phyloP scores from a whole-genome alignment of 2,797 vertebrate species.

The Molossus alvarezi region DNA sequence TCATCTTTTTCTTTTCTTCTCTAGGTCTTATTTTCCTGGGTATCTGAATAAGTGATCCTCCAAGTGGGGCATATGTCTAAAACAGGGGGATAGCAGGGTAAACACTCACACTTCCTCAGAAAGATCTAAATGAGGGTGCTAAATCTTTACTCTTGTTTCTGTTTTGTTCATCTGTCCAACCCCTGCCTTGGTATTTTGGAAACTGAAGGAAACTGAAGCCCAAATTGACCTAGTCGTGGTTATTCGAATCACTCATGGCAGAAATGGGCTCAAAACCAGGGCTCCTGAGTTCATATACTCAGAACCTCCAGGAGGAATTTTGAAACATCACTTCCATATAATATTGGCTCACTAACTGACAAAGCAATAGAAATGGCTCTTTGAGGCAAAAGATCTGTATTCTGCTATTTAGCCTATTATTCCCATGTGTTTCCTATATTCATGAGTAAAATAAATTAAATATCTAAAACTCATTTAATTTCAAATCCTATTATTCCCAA shows the following conservation, averaged over 20 bases:
- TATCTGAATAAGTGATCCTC: conserved; percentile 27
- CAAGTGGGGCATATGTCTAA: conserved; percentile 16
- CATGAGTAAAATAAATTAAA: conserved; percentile 44
- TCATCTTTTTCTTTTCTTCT: conserved; percentile 45
- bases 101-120: not conserved
- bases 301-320: not conserved
- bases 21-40: conserved; percentile 21
- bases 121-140: not conserved
- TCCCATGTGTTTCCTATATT: not conserved
- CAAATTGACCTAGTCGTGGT: not conserved
- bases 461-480: conserved; percentile 29
- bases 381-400: conserved; percentile 23
- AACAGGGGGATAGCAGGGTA: not conserved
- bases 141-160: conserved; percentile 43
- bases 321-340: conserved; percentile 6
- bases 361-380: conserved; percentile 35
- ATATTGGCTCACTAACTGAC: conserved; percentile 1
- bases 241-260: conserved; percentile 51
- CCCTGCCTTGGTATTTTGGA: conserved; percentile 1
- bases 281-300: not conserved
- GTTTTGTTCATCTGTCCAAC: conserved; percentile 41
- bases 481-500: not conserved
- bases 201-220: conserved; percentile 4
- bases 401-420: not conserved
- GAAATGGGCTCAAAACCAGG: conserved; percentile 3